These are phyloP conservation scores for Caerostris darwini DNA, from an alignment of 1,140 invertebrate genomes.

Conservation along the genomic window DNA sequence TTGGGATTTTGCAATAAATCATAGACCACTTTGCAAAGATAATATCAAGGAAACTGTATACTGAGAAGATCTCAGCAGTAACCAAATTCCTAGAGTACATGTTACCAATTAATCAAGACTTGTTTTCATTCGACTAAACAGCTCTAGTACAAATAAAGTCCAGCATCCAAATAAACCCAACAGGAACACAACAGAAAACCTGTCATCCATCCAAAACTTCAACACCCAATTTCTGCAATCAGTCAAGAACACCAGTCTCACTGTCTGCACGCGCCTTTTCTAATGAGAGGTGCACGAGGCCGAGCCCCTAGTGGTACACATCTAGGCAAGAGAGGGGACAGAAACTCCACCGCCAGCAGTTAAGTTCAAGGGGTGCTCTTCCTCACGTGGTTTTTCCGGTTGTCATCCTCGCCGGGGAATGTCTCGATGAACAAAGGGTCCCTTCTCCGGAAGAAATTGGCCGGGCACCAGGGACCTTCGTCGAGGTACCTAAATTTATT, in stretches of 20 bases:
- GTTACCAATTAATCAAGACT: no score
- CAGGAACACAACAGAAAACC: background rate
- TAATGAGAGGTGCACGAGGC: background rate
- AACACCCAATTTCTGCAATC: background rate
- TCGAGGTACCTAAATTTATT: conserved; percentile 59
- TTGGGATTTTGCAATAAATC: no score
- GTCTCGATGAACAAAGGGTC: conserved; percentile 16
- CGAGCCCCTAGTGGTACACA: background rate
- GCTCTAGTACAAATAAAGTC: background rate
- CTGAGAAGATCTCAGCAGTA: no score
- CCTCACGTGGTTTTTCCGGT: conserved; percentile 48
- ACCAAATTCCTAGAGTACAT: no score
- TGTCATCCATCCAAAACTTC: background rate
- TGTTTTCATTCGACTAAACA: background rate
- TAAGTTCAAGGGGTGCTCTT: conserved; percentile 39
- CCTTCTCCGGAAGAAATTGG: conserved; percentile 28
- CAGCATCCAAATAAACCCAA: background rate
- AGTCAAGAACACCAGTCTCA: background rate
- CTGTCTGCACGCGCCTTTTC: background rate
- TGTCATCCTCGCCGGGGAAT: conserved; percentile 19
- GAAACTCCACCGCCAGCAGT: background rate
- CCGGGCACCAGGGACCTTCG: conserved; percentile 42
- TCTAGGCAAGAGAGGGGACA: background rate
- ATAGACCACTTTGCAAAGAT: no score
- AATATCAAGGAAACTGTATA: no score